Base-by-base conservation (phyloP, 1,140 invertebrate genomes). In the Bombus balteatus region DNA sequence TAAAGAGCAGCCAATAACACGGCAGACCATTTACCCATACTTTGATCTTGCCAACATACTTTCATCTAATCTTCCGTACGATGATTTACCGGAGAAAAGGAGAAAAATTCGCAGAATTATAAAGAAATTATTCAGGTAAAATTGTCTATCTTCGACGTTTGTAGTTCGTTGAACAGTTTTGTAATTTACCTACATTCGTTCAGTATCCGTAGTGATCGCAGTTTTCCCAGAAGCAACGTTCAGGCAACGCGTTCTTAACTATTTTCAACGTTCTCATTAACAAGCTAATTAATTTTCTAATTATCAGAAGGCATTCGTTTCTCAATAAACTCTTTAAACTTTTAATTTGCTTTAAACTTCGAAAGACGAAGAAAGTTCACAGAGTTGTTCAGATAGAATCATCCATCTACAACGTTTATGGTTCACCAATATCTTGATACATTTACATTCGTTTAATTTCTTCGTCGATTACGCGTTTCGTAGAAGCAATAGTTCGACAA, bases 1-100 rank as follows among this genome's bases (percentile, higher is more conserved):
- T 41, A 77, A 77, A 41, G 25, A 77, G 28, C 32, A 39, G 34
- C 37, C 57, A 39, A 77, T 77, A 77, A 39, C 75, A 10, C 32
- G 75, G 53, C 37, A 62, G 25, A 77, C 25, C 15, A 39, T n/a
- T 62, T 3, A 62, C 15, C 57, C 15, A 62, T 62, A 22, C 12
- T 76, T 76, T 39, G 37, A 76, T 59, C 53, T 59, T n/a, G 8
- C 22, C 3, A 13, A 8, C 53, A 6, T 77, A 22, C n/a, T 77
- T 62, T 39, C 75, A 2, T 41, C 25, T 71, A 8, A 71, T 37
- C 25, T 18, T 15, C 3, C 39, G 28, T 9, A 1, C 6, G 12
- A 15, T 3, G 39, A 72, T 41, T n/a, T 15, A n/a, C 13, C 28
- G 28, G 5, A 3, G 34, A 43, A 71, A 41, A 39, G 0, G 12